Percentiles rank a stretch among this genome's conserved stretches.
These are phyloP conservation scores for Cyclina sinensis DNA, from an alignment of 1,140 invertebrate genomes.

Conservation along the genomic window DNA sequence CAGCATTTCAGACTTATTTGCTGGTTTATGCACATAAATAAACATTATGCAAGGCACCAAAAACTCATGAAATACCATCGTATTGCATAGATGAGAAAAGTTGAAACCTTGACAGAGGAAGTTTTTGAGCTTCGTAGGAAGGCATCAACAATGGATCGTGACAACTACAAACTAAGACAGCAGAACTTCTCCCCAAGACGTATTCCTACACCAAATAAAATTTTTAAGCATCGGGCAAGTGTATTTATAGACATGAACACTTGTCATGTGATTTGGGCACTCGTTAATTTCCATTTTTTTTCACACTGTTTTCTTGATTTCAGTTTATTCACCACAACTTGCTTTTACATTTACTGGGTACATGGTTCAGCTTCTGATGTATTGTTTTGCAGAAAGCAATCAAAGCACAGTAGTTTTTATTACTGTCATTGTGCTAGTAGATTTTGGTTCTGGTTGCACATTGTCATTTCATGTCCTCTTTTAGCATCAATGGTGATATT, in stretches of 20 bases:
- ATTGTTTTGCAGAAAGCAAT: too few relatives aligned
- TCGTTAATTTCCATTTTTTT: neutral
- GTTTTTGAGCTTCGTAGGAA: conserved; percentile 57
- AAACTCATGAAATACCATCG: neutral
- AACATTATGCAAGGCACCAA: neutral
- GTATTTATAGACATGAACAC: conserved; percentile 59
- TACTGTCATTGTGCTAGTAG: too few relatives aligned
- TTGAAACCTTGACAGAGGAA: conserved; percentile 63
- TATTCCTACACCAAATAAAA: conserved; percentile 1
- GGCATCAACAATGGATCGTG: conserved; percentile 45
- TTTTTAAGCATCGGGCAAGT: conserved; percentile 44
- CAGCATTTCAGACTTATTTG: too few relatives aligned
- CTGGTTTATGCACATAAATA: too few relatives aligned
- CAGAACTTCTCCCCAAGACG: neutral
- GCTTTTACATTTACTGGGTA: neutral
- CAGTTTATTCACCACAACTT: neutral
- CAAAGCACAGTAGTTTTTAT: too few relatives aligned
- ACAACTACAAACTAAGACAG: conserved; percentile 63
- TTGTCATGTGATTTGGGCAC: conserved; percentile 40
- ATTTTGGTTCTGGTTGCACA: too few relatives aligned
- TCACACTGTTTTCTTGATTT: conserved; percentile 18
- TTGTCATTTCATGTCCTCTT: too few relatives aligned
- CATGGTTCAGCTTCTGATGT: neutral
- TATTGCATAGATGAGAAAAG: conserved; percentile 63
- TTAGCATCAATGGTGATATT: too few relatives aligned